phyloP scores from a whole-genome alignment of 2,113 vertebrate species.

The Myrmecobius fasciatus region DNA sequence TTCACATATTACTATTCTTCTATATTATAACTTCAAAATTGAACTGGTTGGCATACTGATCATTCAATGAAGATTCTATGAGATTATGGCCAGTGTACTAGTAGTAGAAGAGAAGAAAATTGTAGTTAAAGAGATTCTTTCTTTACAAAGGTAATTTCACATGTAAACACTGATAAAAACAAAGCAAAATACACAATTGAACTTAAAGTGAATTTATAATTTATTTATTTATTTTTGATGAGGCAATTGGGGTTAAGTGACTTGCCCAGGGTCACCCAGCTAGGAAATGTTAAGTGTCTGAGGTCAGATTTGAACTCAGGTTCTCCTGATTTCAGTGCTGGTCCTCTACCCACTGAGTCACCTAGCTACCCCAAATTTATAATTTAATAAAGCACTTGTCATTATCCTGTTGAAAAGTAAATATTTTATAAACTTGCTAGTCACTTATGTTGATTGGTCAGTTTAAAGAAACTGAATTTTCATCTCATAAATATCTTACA shows the following conservation, averaged over 20 bases:
- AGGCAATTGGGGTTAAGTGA: too few relatives aligned
- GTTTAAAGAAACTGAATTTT: neutral
- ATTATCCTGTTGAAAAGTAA: neutral
- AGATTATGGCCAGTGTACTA: neutral
- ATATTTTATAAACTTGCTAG: neutral
- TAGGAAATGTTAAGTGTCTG: too few relatives aligned
- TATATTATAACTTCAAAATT: neutral
- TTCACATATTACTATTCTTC: neutral
- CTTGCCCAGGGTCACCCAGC: too few relatives aligned
- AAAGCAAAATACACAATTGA: neutral
- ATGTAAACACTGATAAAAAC: neutral
- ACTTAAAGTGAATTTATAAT: neutral
- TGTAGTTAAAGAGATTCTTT: neutral
- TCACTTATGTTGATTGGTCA: neutral
- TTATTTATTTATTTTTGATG: neutral
- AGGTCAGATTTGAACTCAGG: too few relatives aligned
- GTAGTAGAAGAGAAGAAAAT: neutral
- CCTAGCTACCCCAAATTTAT: neutral
- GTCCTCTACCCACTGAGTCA: too few relatives aligned
- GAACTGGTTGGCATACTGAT: neutral
- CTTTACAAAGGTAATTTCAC: neutral
- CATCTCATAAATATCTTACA: neutral
- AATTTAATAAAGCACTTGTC: neutral
- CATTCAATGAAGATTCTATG: neutral
- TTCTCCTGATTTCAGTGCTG: too few relatives aligned